Conservation (phyloP, 2,888 invertebrate genomes). For the Cosmia trapezina region DNA sequence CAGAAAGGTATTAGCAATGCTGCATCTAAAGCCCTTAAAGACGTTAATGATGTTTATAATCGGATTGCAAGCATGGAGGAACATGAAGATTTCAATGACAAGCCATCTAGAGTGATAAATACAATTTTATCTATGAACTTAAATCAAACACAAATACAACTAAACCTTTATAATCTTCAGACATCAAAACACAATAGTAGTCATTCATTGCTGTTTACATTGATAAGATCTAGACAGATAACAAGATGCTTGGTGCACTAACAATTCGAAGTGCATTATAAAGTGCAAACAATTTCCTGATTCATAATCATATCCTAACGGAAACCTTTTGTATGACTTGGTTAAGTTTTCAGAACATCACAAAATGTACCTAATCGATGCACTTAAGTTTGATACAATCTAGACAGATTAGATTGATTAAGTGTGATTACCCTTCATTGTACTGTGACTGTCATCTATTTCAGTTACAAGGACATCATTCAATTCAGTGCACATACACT, state of each 20-base stretch:
- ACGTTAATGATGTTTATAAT: conserved; percentile 1
- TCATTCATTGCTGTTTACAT: conserved; percentile 16
- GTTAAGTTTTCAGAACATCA: neutral
- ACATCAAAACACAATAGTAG: conserved; percentile 32
- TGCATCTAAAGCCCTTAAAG: neutral
- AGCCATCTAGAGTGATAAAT: conserved; percentile 9
- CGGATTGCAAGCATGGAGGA: neutral
- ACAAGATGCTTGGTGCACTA: conserved; percentile 1
- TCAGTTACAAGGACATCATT: conserved; percentile 4
- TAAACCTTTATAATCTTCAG: conserved; percentile 19
- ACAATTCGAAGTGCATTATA: neutral
- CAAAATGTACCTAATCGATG: neutral
- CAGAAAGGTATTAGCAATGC: conserved; percentile 1
- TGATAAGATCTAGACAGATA: conserved; percentile 39
- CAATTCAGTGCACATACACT: neutral
- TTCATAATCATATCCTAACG: neutral
- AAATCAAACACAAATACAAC: conserved; percentile 9
- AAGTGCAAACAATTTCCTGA: neutral
- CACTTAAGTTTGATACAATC: conserved; percentile 3
- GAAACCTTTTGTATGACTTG: neutral
- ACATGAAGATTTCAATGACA: neutral
- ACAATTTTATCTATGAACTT: conserved; percentile 9
- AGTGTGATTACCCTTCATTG: too few relatives aligned
- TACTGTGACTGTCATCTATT: neutral
- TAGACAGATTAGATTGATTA: conserved; percentile 21